Base-by-base conservation (phyloP, 2,113 vertebrate genomes). In the Scophthalmus maximus region DNA sequence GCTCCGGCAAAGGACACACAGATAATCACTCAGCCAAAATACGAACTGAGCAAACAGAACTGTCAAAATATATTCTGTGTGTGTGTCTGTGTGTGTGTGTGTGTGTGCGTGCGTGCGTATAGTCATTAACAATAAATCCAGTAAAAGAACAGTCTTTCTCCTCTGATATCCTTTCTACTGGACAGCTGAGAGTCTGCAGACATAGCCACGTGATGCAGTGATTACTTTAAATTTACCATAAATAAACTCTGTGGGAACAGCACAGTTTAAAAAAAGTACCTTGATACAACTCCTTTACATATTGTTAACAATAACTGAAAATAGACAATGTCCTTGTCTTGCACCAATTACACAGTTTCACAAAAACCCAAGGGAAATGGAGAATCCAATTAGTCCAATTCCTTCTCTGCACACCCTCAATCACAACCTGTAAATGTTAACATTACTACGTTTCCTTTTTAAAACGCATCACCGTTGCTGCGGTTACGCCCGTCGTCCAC, bases 361-460 rank as follows among this genome's bases (percentile, higher is more conserved):
- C 38, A 78, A 52, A 62, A 70, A 52, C 76, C 83, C 36, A 22
- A 32, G 73, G 83, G 81, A 83, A 83, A 84, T 38, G 3, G 67
- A 64, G 79, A 84, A 89, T 81, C 73, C 71, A 87, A 89, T 90
- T 89, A 89, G 70, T 78, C 57, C 53, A 66, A 72, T 83, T 86
- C 75, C 80, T 81, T 67, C 14, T 29, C 10, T 27, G 63, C 71
- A 20, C 52, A 59, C 47, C 80, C 82, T 82, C 55, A 76, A 76
- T 88, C 59, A 75, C 65, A 62, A 78, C 78, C 62, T 75, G 76
- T 42, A 53, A 73, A 70, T 62, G 69, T 69, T 71, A 34, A 56
- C 59, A 57, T n/a, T n/a, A n/a, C n/a, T n/a, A n/a, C n/a, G n/a
- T n/a, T n/a, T n/a, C n/a, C n/a, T n/a, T n/a, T n/a, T n/a, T n/a